Conservation (phyloP, 2,113 vertebrate genomes). For the Ploceus nigricollis region DNA sequence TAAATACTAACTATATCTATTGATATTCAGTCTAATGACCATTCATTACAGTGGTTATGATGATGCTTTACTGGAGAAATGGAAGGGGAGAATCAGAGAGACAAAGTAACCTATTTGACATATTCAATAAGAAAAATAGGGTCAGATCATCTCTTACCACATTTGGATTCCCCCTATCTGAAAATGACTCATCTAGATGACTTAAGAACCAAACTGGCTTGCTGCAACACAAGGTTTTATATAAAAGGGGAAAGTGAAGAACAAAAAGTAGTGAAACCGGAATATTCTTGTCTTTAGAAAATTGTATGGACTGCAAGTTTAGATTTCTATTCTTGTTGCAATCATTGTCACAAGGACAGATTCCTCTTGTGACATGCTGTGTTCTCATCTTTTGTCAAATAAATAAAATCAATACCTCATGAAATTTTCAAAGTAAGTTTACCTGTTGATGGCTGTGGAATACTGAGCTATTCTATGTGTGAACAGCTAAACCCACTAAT, state of each 20-base stretch:
- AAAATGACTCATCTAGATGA: background rate
- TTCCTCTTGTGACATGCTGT: background rate
- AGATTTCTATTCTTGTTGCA: background rate
- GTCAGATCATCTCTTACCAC: background rate
- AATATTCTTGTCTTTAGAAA: background rate
- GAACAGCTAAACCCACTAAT: background rate
- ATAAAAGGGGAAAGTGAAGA: background rate
- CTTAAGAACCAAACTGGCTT: background rate
- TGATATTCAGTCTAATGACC: background rate
- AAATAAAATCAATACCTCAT: conserved; percentile 33
- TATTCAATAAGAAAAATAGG: background rate
- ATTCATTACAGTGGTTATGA: background rate
- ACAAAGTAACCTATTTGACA: background rate
- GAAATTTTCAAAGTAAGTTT: conserved; percentile 4
- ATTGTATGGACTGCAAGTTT: background rate
- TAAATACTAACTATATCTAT: background rate
- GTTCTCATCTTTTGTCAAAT: background rate
- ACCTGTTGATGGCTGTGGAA: background rate
- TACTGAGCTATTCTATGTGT: background rate
- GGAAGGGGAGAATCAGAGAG: background rate
- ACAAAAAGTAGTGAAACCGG: background rate
- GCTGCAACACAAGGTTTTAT: background rate
- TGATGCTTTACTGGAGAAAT: background rate
- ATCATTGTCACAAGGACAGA: background rate
- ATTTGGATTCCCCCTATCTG: background rate